phyloP scores from a whole-genome alignment of 2,797 vertebrate species.

The Malurus splendens region DNA sequence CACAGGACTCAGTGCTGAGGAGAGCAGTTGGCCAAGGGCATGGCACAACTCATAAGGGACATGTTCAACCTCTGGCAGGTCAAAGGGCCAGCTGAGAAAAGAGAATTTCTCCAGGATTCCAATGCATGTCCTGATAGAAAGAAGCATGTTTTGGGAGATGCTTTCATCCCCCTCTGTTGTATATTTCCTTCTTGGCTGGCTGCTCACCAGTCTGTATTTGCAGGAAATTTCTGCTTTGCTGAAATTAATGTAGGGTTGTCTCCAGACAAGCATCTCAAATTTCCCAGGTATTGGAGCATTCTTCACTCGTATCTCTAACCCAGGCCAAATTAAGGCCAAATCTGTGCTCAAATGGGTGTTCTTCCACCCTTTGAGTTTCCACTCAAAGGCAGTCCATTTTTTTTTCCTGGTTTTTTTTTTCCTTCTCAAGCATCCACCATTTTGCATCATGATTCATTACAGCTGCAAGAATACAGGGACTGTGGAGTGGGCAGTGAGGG shows the following conservation, averaged over 20 bases:
- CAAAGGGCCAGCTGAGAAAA: neutral
- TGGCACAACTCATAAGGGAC: neutral
- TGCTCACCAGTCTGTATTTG: neutral
- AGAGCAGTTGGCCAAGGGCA: neutral
- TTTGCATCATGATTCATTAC: neutral
- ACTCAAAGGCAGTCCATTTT: neutral
- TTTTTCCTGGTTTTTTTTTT: neutral
- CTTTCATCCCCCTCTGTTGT: neutral
- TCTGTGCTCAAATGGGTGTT: neutral
- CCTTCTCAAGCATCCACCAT: neutral
- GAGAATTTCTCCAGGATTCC: neutral
- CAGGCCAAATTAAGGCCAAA: neutral
- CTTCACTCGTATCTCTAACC: neutral
- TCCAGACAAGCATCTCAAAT: neutral
- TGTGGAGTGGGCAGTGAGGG: neutral
- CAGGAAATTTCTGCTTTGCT: neutral
- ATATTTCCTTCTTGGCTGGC: neutral
- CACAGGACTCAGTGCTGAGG: neutral
- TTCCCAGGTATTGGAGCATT: neutral
- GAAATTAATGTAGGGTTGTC: neutral
- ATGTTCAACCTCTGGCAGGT: neutral
- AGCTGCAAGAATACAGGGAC: neutral
- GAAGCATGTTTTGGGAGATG: neutral
- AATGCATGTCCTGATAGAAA: neutral
- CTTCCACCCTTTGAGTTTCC: neutral